Percentiles rank a stretch among this genome's conserved stretches.
phyloP scores from a whole-genome alignment of 2,888 invertebrate genomes.

The Homarus gammarus region DNA sequence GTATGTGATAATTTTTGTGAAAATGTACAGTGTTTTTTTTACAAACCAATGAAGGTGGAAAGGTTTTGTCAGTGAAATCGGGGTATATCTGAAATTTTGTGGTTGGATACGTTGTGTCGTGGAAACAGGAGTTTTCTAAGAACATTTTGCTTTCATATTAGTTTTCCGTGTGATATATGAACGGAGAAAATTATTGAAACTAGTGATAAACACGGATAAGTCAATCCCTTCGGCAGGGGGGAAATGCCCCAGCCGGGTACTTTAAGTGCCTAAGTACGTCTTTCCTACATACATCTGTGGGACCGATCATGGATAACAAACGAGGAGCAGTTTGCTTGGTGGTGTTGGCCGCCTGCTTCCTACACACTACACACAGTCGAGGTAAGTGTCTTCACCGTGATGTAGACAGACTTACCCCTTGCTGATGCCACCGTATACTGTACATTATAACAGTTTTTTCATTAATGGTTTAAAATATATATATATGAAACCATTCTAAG shows the following conservation, averaged over 20 bases:
- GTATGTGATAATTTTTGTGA: neutral
- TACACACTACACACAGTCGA: constrained; percentile 17
- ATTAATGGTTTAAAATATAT: too few species aligned
- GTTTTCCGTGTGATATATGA: neutral
- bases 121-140: neutral
- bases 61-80: constrained; percentile 1
- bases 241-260: constrained; percentile 5
- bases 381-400: too few species aligned
- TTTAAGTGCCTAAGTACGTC: neutral
- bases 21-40: neutral
- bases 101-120: neutral
- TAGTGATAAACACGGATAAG: neutral
- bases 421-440: too few species aligned
- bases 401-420: too few species aligned
- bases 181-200: neutral
- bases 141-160: neutral
- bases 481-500: too few species aligned
- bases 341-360: constrained; percentile 20
- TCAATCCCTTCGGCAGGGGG: neutral
- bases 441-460: too few species aligned
- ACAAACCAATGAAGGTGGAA: neutral
- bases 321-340: constrained; percentile 1
- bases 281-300: neutral
- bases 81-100: neutral
- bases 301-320: neutral